A percentile compares a stretch with the other conserved stretches of the same genome.
Conservation (phyloP, 2,113 vertebrate genomes). For the Tyto alba region DNA sequence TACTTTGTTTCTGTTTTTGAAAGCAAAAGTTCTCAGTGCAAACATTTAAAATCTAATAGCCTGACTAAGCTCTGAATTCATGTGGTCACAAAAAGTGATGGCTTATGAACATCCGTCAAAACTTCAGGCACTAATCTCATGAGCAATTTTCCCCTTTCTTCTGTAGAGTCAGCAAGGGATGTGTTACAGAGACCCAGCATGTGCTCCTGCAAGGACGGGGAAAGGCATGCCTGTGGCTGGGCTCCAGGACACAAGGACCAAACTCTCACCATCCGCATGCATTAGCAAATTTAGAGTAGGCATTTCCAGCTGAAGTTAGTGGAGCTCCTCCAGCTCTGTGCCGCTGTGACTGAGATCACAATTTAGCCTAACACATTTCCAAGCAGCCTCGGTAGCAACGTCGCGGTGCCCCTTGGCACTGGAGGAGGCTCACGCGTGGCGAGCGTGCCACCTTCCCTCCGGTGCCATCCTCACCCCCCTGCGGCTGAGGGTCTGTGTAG, state of each 20-base stretch:
- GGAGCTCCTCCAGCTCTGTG: not conserved
- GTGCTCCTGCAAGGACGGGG: not conserved
- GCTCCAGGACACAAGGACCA: not conserved
- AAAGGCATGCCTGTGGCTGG: not conserved
- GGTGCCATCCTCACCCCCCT: not conserved
- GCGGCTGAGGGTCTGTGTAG: not conserved
- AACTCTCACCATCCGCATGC: not conserved
- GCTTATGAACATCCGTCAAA: not conserved
- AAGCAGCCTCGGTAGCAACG: not conserved
- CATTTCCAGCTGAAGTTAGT: not conserved
- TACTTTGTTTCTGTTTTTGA: not conserved
- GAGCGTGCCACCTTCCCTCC: not conserved
- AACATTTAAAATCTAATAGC: not conserved
- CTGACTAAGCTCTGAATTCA: not conserved
- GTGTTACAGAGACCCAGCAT: rapidly evolving
- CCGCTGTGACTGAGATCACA: not conserved
- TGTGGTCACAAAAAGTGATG: not conserved
- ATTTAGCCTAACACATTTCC: not conserved
- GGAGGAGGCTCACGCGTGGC: not conserved
- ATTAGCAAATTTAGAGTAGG: not conserved
- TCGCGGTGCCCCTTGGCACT: not conserved
- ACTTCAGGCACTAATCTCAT: not conserved
- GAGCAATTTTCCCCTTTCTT: not conserved
- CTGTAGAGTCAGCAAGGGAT: not conserved
- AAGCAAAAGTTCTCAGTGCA: not conserved